Percentiles rank a stretch among this genome's conserved stretches.
Evolutionary conservation across 2,113 vertebrate species (phyloP).

Genomic region (Nanger granti): DNA sequence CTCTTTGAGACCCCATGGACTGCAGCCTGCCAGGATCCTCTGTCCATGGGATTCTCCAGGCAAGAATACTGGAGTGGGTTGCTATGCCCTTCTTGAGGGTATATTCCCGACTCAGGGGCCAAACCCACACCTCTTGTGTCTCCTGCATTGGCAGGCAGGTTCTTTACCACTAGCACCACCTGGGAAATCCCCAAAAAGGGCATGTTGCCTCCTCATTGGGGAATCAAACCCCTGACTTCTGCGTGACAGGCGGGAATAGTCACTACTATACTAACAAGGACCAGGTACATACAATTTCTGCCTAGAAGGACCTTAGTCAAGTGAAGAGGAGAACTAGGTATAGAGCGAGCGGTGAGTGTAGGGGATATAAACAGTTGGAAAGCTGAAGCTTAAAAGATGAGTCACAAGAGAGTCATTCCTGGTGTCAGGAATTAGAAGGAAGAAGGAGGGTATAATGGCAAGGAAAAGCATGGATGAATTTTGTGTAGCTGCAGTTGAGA

Average conservation of each 20-base stretch:
- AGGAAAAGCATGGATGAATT: not conserved
- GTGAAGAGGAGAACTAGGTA: not conserved
- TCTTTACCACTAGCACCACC: not conserved
- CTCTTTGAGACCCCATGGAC: not conserved
- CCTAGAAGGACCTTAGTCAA: not conserved
- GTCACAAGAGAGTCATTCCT: not conserved
- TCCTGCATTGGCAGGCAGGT: not conserved
- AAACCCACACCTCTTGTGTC: not conserved
- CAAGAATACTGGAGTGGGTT: not conserved
- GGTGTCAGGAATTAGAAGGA: not conserved
- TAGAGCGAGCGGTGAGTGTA: not conserved
- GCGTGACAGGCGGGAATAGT: not conserved
- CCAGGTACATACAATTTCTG: not conserved
- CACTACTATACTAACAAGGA: not conserved
- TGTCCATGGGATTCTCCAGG: not conserved
- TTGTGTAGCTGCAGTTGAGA: not conserved
- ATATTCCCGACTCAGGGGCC: not conserved
- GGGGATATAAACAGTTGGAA: not conserved
- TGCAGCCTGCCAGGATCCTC: not conserved
- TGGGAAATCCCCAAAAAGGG: not conserved
- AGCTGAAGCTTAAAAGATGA: not conserved
- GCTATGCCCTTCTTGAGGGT: not conserved
- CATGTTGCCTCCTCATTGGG: not conserved
- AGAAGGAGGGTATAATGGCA: not conserved
- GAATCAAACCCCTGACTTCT: not conserved